These are phyloP conservation scores for Aplidium turbinatum DNA, from an alignment of 23 tunicate genomes.

Conservation along the genomic window DNA sequence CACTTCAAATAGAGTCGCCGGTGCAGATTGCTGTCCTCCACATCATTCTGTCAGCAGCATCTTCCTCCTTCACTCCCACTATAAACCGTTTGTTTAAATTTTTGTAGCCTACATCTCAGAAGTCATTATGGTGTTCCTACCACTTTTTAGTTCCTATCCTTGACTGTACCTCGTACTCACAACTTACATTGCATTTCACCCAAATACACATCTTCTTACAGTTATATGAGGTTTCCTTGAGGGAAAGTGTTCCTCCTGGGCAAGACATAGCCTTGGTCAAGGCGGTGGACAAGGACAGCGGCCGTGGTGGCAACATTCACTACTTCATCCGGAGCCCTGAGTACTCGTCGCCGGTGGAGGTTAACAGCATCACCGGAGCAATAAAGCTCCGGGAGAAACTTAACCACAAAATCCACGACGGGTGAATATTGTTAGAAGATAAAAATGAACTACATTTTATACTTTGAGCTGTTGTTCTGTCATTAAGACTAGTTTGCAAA, in stretches of 20 bases:
- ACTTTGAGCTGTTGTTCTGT: not conserved
- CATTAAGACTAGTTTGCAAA: no score
- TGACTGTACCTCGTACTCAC: no score
- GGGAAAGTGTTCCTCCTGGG: conserved; percentile 34
- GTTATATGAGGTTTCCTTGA: conserved; percentile 23
- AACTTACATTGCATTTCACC: no score
- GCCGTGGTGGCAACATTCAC: conserved; percentile 13
- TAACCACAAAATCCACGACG: conserved; percentile 55
- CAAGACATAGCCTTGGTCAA: conserved; percentile 25
- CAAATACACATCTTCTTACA: no score
- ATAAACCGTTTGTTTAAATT: no score
- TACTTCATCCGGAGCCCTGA: conserved; percentile 1
- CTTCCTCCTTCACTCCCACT: no score
- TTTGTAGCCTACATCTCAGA: no score
- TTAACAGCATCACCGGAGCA: conserved; percentile 40
- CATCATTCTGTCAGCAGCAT: no score
- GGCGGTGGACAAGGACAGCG: conserved; percentile 32
- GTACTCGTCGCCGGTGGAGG: not conserved
- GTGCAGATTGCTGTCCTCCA: no score
- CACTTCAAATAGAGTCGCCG: no score
- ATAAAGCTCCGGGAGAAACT: conserved; percentile 41
- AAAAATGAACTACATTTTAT: not conserved
- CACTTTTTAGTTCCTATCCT: no score
- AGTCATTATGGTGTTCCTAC: no score
- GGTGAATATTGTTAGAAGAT: conserved; percentile 42